Percentiles rank a stretch among this genome's conserved stretches.
Conservation (phyloP, 2,113 vertebrate genomes). For the Crypturellus undulatus region DNA sequence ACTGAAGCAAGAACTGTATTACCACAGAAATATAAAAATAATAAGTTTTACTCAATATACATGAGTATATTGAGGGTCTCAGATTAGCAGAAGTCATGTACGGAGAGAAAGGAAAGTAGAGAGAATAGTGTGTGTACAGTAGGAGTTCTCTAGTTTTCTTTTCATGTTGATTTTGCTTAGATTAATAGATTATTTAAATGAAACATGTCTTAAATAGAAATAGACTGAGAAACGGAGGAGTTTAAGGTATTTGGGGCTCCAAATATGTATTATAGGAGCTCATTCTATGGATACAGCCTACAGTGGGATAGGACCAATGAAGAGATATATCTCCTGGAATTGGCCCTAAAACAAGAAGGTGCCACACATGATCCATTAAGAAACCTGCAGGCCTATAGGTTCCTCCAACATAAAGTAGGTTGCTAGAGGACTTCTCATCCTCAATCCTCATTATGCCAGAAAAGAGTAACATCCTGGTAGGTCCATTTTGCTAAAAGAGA, state of each 20-base stretch:
- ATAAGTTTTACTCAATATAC: neutral
- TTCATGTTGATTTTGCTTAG: neutral
- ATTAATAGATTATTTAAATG: neutral
- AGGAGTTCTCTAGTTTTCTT: neutral
- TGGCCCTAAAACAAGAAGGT: neutral
- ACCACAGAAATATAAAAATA: neutral
- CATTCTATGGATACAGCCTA: fast-evolving
- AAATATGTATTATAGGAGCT: neutral
- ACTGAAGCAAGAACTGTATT: neutral
- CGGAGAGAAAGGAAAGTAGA: neutral
- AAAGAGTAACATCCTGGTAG: neutral
- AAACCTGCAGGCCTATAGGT: neutral
- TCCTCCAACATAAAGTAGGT: neutral
- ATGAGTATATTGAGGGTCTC: neutral
- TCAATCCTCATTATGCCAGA: neutral
- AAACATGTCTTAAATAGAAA: neutral
- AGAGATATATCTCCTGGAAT: neutral
- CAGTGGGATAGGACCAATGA: neutral
- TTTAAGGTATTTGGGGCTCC: neutral
- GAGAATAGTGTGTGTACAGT: fast-evolving
- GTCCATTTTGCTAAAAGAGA: neutral
- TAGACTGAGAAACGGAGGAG: neutral
- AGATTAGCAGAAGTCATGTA: neutral
- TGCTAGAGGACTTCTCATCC: neutral
- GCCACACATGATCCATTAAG: neutral